Base-by-base conservation (phyloP, 2,888 invertebrate species). In the Dyspetes luteomarginatus region DNA sequence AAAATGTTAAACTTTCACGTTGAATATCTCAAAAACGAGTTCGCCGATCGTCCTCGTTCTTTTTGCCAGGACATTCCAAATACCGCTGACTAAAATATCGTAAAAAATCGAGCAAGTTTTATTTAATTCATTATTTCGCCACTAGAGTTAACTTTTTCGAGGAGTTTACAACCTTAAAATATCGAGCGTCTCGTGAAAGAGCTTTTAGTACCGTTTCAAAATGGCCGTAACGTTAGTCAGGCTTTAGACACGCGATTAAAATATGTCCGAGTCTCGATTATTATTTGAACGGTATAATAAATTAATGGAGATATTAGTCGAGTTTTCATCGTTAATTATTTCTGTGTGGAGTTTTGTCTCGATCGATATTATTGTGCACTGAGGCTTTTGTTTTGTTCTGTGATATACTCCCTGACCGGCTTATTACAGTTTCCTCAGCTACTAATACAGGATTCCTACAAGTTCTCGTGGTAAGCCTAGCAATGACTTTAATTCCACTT, bases 151-250 rank as follows among this genome's bases (percentile, higher is more conserved):
- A 48, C 17, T 48, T 48, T 17, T 7, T 19, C 7, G 17, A 48
- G 17, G 24, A 24, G 3, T 52, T 52, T 52, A 43, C 60, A 19
- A 62, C 28, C 67, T 67, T 50, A 67, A 74, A 58, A 67, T 67
- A 74, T 74, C 65, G 74, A 67, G 67, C 74, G 72, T 26, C 15
- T 19, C 43, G 36, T 2, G 50, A 72, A 24, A 24, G 22, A 58
- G 65, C 36, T 41, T 65, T 74, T 67, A 87, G 86, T 84, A 80
- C 83, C 74, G 79, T 82, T 84, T 82, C 86, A 88, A 88, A 84
- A 88, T 88, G 88, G 87, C 87, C 83, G 85, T 65, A 83, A 78
- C 36, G 83, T 88, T 88, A 88, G 88, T 87, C 87, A 83, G 84
- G 80, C 82, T 84, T 65, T 72, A 72, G 65, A 72, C 65, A 67